phyloP scores from a whole-genome alignment of 2,888 invertebrate species.

The Drosophila neoperkinsi region DNA sequence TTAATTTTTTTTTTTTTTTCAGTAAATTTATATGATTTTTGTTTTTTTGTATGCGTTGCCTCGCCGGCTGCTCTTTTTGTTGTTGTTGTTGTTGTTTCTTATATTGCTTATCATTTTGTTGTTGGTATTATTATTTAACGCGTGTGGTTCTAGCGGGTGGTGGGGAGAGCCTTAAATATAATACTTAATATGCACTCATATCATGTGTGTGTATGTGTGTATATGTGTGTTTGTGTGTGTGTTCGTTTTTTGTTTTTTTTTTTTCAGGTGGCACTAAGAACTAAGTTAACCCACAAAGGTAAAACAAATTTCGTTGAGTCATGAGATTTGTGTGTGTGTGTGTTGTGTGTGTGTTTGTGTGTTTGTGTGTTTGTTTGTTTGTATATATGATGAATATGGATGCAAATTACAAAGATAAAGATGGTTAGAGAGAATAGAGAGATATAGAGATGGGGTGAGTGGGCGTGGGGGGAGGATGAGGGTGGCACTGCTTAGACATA shows the following conservation, averaged over 20 bases:
- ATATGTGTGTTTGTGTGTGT: constrained; percentile 13
- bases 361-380: constrained; percentile 17
- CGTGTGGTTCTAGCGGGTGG: constrained; percentile 17
- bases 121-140: constrained; percentile 59
- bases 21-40: constrained; percentile 27
- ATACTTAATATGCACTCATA: constrained; percentile 69
- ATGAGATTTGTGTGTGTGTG: constrained; percentile 31
- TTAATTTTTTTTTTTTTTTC: constrained; percentile 49
- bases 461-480: background rate
- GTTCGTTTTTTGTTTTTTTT: background rate
- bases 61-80: constrained; percentile 47
- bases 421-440: constrained; percentile 3
- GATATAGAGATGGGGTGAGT: background rate
- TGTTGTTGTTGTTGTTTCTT: constrained; percentile 39
- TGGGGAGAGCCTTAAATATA: constrained; percentile 69
- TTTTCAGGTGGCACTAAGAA: constrained; percentile 53
- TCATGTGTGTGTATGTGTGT: constrained; percentile 21
- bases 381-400: constrained; percentile 16
- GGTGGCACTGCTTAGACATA: constrained; percentile 87
- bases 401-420: constrained; percentile 44
- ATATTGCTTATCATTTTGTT: constrained; percentile 63
- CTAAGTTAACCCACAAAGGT: constrained; percentile 54
- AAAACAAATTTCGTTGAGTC: constrained; percentile 52
- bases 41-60: constrained; percentile 49
- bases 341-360: constrained; percentile 22